Conservation (phyloP, 2,888 invertebrate genomes). For the Icerya purchasi region DNA sequence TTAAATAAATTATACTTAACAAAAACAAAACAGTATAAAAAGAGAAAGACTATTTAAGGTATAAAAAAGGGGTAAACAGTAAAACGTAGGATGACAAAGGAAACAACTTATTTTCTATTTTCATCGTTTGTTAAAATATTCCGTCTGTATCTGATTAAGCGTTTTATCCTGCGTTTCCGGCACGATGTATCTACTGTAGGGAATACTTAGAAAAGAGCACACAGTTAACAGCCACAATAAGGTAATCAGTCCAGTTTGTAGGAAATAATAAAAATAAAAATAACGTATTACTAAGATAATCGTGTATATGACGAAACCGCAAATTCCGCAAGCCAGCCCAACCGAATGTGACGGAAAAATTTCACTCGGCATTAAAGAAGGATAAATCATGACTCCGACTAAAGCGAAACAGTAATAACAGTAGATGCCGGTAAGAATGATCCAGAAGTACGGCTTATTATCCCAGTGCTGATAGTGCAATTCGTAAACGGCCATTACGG, state of each 20-base stretch:
- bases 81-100: too few relatives aligned
- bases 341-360: slow-evolving; percentile 7
- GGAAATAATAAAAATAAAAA: neutral
- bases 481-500: neutral
- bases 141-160: slow-evolving; percentile 6
- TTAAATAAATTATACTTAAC: too few relatives aligned
- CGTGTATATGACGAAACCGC: slow-evolving; percentile 4
- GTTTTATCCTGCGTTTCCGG: slow-evolving; percentile 10
- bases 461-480: neutral
- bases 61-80: too few relatives aligned
- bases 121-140: slow-evolving; percentile 4
- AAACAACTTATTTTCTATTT: too few relatives aligned
- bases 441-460: neutral
- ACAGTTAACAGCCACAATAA: neutral
- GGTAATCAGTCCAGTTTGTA: neutral
- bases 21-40: too few relatives aligned
- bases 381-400: slow-evolving; percentile 2
- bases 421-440: slow-evolving; percentile 5
- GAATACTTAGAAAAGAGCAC: slow-evolving; percentile 1
- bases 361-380: slow-evolving; percentile 5
- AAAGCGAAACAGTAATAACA: slow-evolving; percentile 1
- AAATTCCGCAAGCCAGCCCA: slow-evolving; percentile 7
- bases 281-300: neutral
- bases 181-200: slow-evolving; percentile 5
- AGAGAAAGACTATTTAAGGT: too few relatives aligned